A percentile compares a stretch with the other conserved stretches of the same genome.
These are phyloP conservation scores for Agrochola lychnidis DNA, from an alignment of 2,888 invertebrate genomes.

Conservation along the genomic window DNA sequence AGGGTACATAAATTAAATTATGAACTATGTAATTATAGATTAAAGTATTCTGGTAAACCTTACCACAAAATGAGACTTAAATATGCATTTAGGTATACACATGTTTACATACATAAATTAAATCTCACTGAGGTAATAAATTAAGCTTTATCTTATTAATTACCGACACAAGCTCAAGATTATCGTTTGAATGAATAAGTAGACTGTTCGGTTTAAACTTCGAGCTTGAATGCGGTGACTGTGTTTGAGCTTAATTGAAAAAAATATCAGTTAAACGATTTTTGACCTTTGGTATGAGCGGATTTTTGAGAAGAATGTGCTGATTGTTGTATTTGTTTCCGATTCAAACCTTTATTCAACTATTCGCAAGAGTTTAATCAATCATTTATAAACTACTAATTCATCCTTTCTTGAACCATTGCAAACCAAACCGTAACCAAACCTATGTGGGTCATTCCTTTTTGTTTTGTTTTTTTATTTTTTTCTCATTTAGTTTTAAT, in stretches of 20 bases:
- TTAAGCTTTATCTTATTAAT: conserved; percentile 42
- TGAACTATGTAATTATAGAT: not conserved
- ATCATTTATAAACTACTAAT: not conserved
- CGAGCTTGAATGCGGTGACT: conserved; percentile 4
- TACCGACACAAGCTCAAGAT: conserved; percentile 44
- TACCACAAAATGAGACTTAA: not conserved
- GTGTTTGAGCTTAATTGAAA: not conserved
- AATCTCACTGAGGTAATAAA: conserved; percentile 38
- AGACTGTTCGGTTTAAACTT: conserved; percentile 20
- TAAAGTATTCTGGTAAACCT: not conserved
- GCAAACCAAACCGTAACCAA: not conserved
- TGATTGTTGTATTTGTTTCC: not conserved
- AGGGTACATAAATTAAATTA: not conserved
- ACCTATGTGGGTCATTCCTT: too few relatives aligned
- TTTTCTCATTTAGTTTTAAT: too few relatives aligned
- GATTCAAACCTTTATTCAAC: not conserved
- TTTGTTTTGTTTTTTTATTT: too few relatives aligned
- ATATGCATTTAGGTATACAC: conserved; percentile 1
- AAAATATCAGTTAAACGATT: not conserved
- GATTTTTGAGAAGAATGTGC: not conserved
- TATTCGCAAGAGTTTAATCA: not conserved
- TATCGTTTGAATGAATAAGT: conserved; percentile 31
- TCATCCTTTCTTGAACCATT: not conserved
- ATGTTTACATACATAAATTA: conserved; percentile 31
- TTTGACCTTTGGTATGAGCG: not conserved